Evolutionary conservation across 2,888 invertebrate species (phyloP).

Genomic region (Exocentrus adspersus): DNA sequence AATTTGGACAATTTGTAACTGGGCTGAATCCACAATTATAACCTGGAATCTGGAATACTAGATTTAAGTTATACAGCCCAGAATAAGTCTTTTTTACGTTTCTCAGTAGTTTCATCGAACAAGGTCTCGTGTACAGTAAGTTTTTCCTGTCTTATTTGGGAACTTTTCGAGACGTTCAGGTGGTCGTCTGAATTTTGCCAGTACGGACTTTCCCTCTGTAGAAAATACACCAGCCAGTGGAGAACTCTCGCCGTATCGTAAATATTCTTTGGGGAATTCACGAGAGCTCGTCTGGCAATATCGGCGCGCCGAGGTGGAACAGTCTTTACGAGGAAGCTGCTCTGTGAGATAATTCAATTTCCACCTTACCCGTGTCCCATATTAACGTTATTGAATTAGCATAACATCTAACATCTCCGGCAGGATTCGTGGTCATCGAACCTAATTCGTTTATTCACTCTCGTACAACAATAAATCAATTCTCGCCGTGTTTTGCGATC

Average conservation of each 20-base stretch:
- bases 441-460: conserved; percentile 25
- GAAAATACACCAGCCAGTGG: background rate
- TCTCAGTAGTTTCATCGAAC: too few species aligned
- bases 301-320: conserved; percentile 14
- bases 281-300: conserved; percentile 17
- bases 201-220: too few species aligned
- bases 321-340: conserved; percentile 21
- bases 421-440: conserved; percentile 45
- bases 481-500: conserved; percentile 17
- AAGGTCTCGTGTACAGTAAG: too few species aligned
- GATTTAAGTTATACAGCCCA: too few species aligned
- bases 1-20: too few species aligned
- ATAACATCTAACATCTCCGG: conserved; percentile 52
- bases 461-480: conserved; percentile 21
- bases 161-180: too few species aligned
- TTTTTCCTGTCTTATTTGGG: too few species aligned
- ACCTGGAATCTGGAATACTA: too few species aligned
- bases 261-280: conserved; percentile 16
- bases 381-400: conserved; percentile 59
- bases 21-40: too few species aligned
- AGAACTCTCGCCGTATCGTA: conserved; percentile 12
- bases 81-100: too few species aligned
- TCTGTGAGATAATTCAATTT: conserved; percentile 55
- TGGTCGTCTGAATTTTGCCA: background rate
- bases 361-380: conserved; percentile 56